These are phyloP conservation scores for Eumaeus atala DNA, from an alignment of 1,140 invertebrate species.

Conservation along the genomic window DNA sequence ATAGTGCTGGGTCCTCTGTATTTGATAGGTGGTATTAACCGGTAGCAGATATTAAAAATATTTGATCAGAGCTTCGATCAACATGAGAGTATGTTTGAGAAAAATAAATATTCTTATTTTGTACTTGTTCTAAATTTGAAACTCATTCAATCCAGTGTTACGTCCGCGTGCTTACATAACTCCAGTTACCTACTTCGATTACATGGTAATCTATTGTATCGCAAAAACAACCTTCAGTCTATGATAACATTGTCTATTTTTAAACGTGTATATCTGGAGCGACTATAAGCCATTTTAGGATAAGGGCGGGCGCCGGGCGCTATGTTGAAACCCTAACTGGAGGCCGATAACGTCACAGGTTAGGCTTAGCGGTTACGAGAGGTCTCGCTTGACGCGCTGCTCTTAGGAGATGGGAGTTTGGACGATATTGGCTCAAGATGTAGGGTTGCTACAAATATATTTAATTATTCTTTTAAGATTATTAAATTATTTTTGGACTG, in stretches of 20 bases:
- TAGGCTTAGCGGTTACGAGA: conserved; percentile 58
- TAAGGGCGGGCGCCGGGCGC: conserved; percentile 7
- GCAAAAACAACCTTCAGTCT: not conserved
- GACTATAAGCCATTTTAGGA: not conserved
- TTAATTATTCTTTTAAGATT: not conserved
- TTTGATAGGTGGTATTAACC: no score
- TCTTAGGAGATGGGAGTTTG: conserved; percentile 50
- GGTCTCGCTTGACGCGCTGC: conserved; percentile 58
- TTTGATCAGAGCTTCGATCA: no score
- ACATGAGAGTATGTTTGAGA: no score
- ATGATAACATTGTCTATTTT: not conserved
- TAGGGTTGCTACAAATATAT: conserved; percentile 36
- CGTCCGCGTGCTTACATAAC: not conserved
- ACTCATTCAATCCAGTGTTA: not conserved
- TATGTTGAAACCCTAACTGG: conserved; percentile 20
- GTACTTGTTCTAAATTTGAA: conserved; percentile 10
- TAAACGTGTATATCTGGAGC: not conserved
- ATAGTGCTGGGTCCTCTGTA: no score
- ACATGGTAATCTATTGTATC: not conserved
- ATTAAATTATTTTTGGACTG: conserved; percentile 2
- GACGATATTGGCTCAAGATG: conserved; percentile 35
- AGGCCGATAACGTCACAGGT: conserved; percentile 58
- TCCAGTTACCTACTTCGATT: conserved; percentile 3
- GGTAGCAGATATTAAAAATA: no score
- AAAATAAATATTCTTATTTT: no score